A percentile compares a stretch with the other conserved stretches of the same genome.
Conservation (phyloP, 2,113 vertebrate species). For the Gadus macrocephalus region DNA sequence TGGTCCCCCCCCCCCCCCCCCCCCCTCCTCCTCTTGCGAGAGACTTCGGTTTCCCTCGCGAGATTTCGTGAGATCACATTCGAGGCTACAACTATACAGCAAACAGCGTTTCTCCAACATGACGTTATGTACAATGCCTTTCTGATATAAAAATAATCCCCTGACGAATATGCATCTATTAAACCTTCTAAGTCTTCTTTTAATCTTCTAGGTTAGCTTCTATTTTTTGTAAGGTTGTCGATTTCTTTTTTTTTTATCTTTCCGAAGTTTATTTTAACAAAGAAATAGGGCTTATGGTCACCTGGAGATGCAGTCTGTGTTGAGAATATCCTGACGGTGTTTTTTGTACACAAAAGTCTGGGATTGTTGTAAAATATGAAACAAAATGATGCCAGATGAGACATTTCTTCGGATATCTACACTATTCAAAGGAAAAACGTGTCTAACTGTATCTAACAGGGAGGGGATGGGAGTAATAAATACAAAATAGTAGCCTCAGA, state of each 20-base stretch:
- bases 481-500: not conserved
- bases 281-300: slow-evolving; percentile 40
- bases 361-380: not conserved
- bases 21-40: not conserved
- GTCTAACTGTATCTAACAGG: too few species aligned
- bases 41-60: slow-evolving; percentile 19
- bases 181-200: slow-evolving; percentile 23
- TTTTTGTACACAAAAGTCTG: slow-evolving; percentile 11
- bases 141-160: slow-evolving; percentile 63
- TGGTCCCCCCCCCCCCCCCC: slow-evolving; percentile 26
- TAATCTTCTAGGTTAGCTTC: slow-evolving; percentile 43
- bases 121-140: slow-evolving; percentile 58
- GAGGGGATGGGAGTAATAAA: not conserved
- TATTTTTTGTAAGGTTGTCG: slow-evolving; percentile 28
- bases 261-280: slow-evolving; percentile 29
- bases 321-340: not conserved
- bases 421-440: not conserved
- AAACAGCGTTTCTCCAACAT: slow-evolving; percentile 52
- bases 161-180: slow-evolving; percentile 51
- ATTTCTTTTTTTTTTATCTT: slow-evolving; percentile 12
- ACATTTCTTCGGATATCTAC: not conserved
- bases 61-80: slow-evolving; percentile 10
- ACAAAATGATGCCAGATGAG: not conserved
- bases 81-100: not conserved
- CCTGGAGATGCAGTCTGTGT: slow-evolving; percentile 16